Conservation (phyloP, 2,113 vertebrate species). For the Tichodroma muraria region DNA sequence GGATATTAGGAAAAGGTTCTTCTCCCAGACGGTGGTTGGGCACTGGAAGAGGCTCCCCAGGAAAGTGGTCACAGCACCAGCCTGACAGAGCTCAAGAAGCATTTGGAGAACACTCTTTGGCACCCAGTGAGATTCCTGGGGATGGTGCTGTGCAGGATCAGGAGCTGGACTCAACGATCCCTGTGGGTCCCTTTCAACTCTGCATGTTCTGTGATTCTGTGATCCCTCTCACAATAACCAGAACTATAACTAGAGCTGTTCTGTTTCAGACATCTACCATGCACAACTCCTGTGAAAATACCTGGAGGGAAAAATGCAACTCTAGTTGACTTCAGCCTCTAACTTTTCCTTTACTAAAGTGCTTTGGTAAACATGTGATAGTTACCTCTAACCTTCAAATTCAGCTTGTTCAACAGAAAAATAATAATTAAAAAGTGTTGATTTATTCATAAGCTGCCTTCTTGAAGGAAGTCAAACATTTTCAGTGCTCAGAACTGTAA, state of each 20-base stretch:
- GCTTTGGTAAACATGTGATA: not conserved
- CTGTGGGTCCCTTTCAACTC: not conserved
- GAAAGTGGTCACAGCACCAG: not conserved
- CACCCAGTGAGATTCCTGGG: not conserved
- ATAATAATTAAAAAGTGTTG: not conserved
- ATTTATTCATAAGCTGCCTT: not conserved
- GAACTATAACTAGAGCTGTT: not conserved
- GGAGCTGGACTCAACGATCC: not conserved
- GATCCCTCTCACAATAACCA: not conserved
- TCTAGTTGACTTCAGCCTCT: not conserved
- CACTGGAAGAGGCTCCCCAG: not conserved
- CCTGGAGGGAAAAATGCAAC: not conserved
- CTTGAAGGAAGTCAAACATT: not conserved
- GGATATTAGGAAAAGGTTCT: not conserved
- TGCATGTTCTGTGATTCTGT: not conserved
- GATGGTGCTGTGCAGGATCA: not conserved
- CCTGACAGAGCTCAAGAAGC: not conserved
- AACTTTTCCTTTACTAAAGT: not conserved
- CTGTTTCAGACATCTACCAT: not conserved
- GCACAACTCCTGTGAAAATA: not conserved
- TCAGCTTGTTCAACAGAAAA: not conserved
- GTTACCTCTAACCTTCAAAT: not conserved
- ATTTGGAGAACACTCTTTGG: fast-evolving
- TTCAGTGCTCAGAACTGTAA: not conserved
- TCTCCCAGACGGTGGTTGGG: too few species aligned